Percentiles rank a stretch among this genome's conserved stretches.
phyloP scores from a whole-genome alignment of 2,113 vertebrate genomes.

The Brachyhypopomus gauderio region DNA sequence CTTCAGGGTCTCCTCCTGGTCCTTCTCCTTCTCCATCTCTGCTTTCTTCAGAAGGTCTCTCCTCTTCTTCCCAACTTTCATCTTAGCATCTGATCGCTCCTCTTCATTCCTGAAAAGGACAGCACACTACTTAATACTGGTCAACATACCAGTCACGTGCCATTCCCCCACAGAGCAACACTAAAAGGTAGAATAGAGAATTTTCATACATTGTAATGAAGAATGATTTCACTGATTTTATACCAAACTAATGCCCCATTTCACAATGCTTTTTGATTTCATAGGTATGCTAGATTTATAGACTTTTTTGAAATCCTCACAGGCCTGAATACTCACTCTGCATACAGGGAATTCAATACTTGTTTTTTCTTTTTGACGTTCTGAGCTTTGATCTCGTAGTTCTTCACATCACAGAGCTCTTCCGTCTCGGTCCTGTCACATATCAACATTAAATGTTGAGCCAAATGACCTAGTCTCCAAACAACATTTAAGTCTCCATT shows the following conservation, averaged over 20 bases:
- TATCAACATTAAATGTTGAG: background rate
- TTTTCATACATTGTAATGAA: no score
- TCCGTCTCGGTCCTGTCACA: conserved; percentile 80
- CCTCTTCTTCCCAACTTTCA: conserved; percentile 53
- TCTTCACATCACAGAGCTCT: conserved; percentile 78
- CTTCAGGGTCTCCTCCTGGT: conserved; percentile 49
- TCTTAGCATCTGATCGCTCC: conserved; percentile 11
- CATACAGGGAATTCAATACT: conserved; percentile 77
- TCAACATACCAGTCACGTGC: background rate
- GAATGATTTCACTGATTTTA: background rate
- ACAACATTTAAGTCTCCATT: fast-evolving
- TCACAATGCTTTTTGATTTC: background rate
- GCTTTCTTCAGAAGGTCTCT: conserved; percentile 57
- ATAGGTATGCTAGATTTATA: no score
- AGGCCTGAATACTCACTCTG: conserved; percentile 71
- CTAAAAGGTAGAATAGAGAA: no score
- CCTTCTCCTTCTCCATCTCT: conserved; percentile 70
- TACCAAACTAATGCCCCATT: background rate
- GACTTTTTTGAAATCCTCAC: no score
- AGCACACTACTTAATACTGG: background rate
- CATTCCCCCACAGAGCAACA: no score
- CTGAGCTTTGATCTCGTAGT: conserved; percentile 77
- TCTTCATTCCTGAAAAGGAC: conserved; percentile 27
- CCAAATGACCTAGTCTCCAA: background rate
- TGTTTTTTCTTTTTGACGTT: conserved; percentile 78